Base-by-base conservation (phyloP, 2,888 invertebrate species). In the Nomada lathburiana region DNA sequence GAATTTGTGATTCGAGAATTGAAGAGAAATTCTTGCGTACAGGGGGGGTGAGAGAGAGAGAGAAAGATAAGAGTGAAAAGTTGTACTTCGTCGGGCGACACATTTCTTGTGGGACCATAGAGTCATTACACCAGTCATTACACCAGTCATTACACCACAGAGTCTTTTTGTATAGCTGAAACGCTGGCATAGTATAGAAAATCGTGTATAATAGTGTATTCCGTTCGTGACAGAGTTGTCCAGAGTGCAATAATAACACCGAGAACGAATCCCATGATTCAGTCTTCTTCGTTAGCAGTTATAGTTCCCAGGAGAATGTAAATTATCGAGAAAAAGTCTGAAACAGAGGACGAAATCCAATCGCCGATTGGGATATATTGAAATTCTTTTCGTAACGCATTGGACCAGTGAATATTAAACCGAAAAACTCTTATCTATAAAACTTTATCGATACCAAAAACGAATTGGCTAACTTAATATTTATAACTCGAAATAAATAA, bases 221-320 rank as follows among this genome's bases (percentile, higher is more conserved):
- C 13, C n/a, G 47, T 18, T 55, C 36, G 26, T 52, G 20, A 62
- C 13, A 20, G 23, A n/a, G 16, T 67, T 47, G 52, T 60, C 47
- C 23, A 65, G 26, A 64, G 64, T 70, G 42, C 18, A 47, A 68
- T 62, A 79, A 70, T 60, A 65, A 73, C 67, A 69, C 69, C 42
- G 62, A 75, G 71, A 36, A 57, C 20, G 57, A 68, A 50, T 72
- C 29, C 52, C 76, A 64, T 73, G 60, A 82, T 82, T 72, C 55
- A 68, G 26, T 62, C 71, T 55, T 20, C 79, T 44, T 55, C 76
- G 65, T 63, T 71, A 26, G 55, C 50, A 55, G 64, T 78, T 69
- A 75, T 23, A 26, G 26, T 50, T n/a, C 29, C n/a, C 4, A 5
- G 53, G 36, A 20, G 59, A 47, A 67, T 44, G 57, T 11, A 42